Percentiles rank a stretch among this genome's conserved stretches.
phyloP scores from a whole-genome alignment of 2,797 vertebrate species.

The Neosalanx taihuensis region DNA sequence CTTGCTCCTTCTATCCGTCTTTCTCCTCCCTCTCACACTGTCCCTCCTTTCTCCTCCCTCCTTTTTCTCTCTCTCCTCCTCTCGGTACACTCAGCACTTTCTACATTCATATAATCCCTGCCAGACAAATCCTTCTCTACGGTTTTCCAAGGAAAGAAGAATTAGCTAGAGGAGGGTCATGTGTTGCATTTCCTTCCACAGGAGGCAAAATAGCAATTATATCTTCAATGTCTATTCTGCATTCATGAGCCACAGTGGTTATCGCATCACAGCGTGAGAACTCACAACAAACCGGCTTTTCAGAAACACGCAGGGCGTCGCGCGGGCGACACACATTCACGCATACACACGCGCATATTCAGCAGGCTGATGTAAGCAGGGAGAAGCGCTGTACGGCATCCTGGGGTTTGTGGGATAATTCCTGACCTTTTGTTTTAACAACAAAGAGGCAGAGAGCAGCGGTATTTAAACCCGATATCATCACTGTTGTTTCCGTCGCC shows the following conservation, averaged over 20 bases:
- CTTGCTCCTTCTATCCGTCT: background rate
- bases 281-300: conserved; percentile 33
- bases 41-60: background rate
- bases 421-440: background rate
- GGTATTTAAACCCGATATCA: background rate
- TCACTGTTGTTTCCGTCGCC: background rate
- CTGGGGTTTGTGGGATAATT: background rate
- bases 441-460: background rate
- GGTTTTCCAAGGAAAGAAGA: background rate
- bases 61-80: background rate
- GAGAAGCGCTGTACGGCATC: background rate
- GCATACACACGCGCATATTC: background rate
- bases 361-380: background rate
- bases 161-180: background rate
- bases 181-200: conserved; percentile 22
- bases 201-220: conserved; percentile 42
- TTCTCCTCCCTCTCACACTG: background rate
- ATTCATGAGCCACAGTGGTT: conserved; percentile 34
- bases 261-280: conserved; percentile 36
- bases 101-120: background rate
- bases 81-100: background rate
- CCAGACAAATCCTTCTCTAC: background rate
- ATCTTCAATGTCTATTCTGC: conserved; percentile 39
- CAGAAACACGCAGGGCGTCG: conserved; percentile 21
- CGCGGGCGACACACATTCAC: too few species aligned